phyloP scores from a whole-genome alignment of 2,113 vertebrate species.

The Cyphomyrus plagiostoma region DNA sequence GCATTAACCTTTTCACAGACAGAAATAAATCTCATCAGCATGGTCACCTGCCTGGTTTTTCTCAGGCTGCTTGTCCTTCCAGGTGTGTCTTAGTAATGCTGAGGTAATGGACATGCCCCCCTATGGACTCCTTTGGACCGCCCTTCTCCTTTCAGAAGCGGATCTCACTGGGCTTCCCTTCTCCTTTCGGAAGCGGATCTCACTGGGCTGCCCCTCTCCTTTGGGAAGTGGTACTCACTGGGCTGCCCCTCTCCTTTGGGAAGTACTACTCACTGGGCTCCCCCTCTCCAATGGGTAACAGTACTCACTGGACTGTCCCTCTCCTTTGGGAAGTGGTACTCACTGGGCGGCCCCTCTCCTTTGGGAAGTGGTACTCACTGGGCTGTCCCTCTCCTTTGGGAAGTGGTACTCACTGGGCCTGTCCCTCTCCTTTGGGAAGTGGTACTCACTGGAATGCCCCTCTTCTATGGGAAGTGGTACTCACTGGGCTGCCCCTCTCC shows the following conservation, averaged over 20 bases:
- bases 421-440: not conserved
- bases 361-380: not conserved
- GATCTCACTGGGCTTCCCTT: not conserved
- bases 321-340: not conserved
- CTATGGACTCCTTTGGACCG: not conserved
- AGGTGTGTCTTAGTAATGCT: not conserved
- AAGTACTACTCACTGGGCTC: not conserved
- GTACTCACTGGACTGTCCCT: not conserved
- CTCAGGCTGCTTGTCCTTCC: not conserved
- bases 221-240: not conserved
- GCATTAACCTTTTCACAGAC: constrained; percentile 7
- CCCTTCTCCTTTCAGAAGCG: not conserved
- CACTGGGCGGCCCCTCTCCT: not conserved
- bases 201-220: not conserved
- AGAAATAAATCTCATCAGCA: not conserved
- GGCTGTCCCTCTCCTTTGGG: not conserved
- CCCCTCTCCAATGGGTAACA: not conserved
- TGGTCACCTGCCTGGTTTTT: not conserved
- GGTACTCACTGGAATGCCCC: not conserved
- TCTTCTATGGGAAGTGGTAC: not conserved
- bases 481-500: not conserved
- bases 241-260: not conserved
- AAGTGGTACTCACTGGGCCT: not conserved
- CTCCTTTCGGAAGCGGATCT: not conserved
- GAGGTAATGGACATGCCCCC: not conserved